These are phyloP conservation scores for Montifringilla adamsi DNA, from an alignment of 2,113 vertebrate species.

Conservation along the genomic window DNA sequence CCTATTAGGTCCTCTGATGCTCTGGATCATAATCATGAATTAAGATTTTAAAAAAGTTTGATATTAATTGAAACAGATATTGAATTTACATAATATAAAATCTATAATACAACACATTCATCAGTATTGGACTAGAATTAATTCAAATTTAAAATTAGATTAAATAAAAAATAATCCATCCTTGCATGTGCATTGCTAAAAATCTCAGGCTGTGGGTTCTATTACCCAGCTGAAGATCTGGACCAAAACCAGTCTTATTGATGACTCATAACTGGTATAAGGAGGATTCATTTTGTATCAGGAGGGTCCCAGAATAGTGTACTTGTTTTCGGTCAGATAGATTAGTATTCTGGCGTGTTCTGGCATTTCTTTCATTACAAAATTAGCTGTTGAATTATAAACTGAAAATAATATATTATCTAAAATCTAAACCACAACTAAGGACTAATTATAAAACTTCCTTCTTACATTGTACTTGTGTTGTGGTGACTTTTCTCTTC, in stretches of 20 bases:
- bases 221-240: background rate
- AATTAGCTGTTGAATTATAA: background rate
- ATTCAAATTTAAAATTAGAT: background rate
- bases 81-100: background rate
- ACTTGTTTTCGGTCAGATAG: background rate
- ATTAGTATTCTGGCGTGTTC: background rate
- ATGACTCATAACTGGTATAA: background rate
- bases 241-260: background rate
- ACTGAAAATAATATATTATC: background rate
- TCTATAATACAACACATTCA: background rate
- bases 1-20: background rate
- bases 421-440: background rate
- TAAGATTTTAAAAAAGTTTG: background rate
- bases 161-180: background rate
- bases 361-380: background rate
- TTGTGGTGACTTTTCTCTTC: background rate
- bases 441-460: background rate
- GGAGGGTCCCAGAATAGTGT: accelerated
- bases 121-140: background rate
- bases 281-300: background rate
- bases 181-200: background rate
- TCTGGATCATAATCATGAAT: background rate
- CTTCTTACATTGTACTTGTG: background rate
- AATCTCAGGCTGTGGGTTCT: background rate
- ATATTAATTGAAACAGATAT: background rate